Conservation (phyloP, 2,113 vertebrate species). For the Triplophysa tibetana region DNA sequence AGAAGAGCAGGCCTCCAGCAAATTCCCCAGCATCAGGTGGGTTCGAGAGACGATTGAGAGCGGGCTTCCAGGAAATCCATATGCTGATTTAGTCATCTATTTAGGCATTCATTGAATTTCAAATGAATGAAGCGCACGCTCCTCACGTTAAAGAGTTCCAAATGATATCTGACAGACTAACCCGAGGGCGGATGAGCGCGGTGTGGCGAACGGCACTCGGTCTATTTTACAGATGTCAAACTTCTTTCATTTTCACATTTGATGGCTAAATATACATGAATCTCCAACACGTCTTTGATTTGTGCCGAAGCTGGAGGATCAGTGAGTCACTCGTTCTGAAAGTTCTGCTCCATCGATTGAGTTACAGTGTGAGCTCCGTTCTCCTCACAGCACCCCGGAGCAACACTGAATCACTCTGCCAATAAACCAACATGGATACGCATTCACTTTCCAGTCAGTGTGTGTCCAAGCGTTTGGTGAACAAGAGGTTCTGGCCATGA, state of each 20-base stretch:
- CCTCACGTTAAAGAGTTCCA: background rate
- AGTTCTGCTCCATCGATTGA: slow-evolving; percentile 26
- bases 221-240: slow-evolving; percentile 27
- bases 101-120: background rate
- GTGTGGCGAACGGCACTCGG: background rate
- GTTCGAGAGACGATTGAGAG: background rate
- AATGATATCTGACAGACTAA: background rate
- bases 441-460: slow-evolving; percentile 1
- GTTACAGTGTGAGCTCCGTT: slow-evolving; percentile 18
- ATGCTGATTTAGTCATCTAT: background rate
- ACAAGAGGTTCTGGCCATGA: background rate
- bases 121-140: background rate
- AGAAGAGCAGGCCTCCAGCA: background rate
- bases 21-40: background rate
- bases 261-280: slow-evolving; percentile 6
- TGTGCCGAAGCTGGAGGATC: slow-evolving; percentile 10
- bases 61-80: background rate
- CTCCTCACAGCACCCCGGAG: slow-evolving; percentile 6
- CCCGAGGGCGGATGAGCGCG: background rate
- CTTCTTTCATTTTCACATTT: background rate
- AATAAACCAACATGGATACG: slow-evolving; percentile 13
- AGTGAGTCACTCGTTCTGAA: slow-evolving; percentile 24
- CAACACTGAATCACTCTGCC: slow-evolving; percentile 29
- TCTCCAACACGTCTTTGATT: background rate
- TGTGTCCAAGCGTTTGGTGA: slow-evolving; percentile 16